Base-by-base conservation (phyloP, 2,888 invertebrate genomes). In the Parnassius smintheus region DNA sequence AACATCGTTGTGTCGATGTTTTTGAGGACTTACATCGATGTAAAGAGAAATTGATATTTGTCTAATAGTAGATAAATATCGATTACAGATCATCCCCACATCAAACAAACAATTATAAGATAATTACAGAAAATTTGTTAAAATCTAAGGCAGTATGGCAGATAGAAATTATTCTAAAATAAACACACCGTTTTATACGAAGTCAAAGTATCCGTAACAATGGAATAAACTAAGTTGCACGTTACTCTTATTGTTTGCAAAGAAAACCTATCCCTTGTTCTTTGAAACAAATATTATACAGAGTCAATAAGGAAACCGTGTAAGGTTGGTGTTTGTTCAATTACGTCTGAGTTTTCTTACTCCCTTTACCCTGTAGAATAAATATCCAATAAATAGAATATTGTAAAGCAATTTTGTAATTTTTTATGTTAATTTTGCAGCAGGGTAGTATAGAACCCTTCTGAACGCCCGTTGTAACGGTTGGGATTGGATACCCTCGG, bases 221-320 rank as follows among this genome's bases (percentile, higher is more conserved):
- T 54, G 25, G 35, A 48, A 48, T 13, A 25, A 25, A n/a, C 18
- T 42, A 12, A 49, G 11, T 22, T 53, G 9, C 53, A 53, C 13
- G 4, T 13, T 53, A 13, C 45, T 44, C 13, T 22, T 53, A 9
- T 44, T 49, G 55, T 55, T 60, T 55, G 55, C 60, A 49, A 22
- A 60, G 60, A 55, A 60, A 55, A 55, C 55, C 41, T 59, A 45
- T n/a, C 8, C 13, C 51, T 58, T n/a, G 49, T 48, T 10, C 18
- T 44, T 60, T 42, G 60, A 49, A 60, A 60, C 55, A 60, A 55
- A 60, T 54, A 54, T 60, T 59, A 59, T 59, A 59, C 59, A 60
- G 10, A 60, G 54, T 60, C 60, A 60, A 60, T 49, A 55, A 55
- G 60, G 55, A 60, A 60, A 60, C 22, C 12, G 48, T 44, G 48